Evolutionary conservation across 1,140 invertebrate species (phyloP).

Genomic region (Drosophila bifasciata): DNA sequence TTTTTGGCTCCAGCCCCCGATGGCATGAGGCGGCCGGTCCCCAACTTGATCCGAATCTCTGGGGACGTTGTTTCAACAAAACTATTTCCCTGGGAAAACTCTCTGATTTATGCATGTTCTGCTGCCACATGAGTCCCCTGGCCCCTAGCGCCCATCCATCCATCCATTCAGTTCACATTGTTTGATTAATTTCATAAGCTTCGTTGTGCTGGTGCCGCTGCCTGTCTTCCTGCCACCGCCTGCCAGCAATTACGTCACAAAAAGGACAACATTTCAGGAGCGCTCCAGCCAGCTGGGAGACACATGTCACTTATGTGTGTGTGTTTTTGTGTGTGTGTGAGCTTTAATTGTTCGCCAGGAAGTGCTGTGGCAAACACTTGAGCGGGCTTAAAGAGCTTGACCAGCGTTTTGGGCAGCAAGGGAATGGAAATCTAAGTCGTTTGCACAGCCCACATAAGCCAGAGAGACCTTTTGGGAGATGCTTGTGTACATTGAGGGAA

Average conservation of each 20-base stretch:
- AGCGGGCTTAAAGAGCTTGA: slow-evolving; percentile 29
- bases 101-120: slow-evolving; percentile 73
- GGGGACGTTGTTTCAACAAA: slow-evolving; percentile 56
- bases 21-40: too few relatives aligned
- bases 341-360: neutral
- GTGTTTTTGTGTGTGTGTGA: slow-evolving; percentile 7
- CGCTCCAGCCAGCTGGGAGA: neutral
- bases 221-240: too few relatives aligned
- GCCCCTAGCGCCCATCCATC: neutral
- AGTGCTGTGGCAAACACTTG: slow-evolving; percentile 18
- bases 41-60: slow-evolving; percentile 13
- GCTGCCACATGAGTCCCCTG: slow-evolving; percentile 44
- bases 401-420: slow-evolving; percentile 4
- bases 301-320: slow-evolving; percentile 13
- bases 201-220: neutral
- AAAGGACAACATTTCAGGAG: slow-evolving; percentile 38
- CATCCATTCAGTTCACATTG: slow-evolving; percentile 18
- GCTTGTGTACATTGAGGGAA: too few relatives aligned
- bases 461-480: too few relatives aligned
- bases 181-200: slow-evolving; percentile 71
- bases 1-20: too few relatives aligned
- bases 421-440: neutral
- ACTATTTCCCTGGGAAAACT: slow-evolving; percentile 55
- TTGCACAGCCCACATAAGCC: too few relatives aligned
- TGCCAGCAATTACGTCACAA: slow-evolving; percentile 28